Evolutionary conservation across 2,113 vertebrate species (phyloP), one percentile per base, ranked within the genome.

Genomic region (Lipophrys pholis): DNA sequence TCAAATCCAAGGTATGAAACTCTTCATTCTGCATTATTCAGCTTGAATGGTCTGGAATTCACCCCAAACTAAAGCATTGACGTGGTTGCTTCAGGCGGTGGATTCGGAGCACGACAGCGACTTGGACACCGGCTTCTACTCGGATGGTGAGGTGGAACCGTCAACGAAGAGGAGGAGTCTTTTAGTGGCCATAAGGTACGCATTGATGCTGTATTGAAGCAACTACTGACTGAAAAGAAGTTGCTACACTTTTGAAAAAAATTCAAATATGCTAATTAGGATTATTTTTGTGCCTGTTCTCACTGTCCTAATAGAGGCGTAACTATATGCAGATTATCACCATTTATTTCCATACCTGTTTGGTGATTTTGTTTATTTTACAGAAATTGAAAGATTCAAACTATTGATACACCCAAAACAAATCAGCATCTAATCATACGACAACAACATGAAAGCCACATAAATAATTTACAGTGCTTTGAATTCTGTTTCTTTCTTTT

Each of bases 111-210:
- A 92, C 65, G 94, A 90, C 41, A 94, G 92, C 0, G 91, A 88
- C 0, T 78, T 91, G 42, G 66, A 57, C 1, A 61, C 66, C 8
- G 90, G 93, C 51, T 91, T 92, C 35, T 91, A 92, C 61, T 90
- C 92, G 5, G 94, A 96, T 6, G 93, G 90, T 0, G 93, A 91
- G 11, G 65, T 93, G 30, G 76, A 77, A 1, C 8, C 68, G 14
- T 81, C 83, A 2, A 21, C 87, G 10, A 94, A 92, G 82, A 95
- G 90, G 76, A 93, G 79, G 82, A 95, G 94, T 45, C 94, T 98
- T 51, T 94, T 96, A 46, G 96, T 98, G 12, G 97, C 97, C 4
- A 93, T 98, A 43, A 91, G 95, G 74, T 98, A 87, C 30, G 85
- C 60, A 30, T 39, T 14, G 17, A 21, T 7, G 14, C 3, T 21